Percentiles rank a stretch among this genome's conserved stretches.
Evolutionary conservation across 1,140 invertebrate genomes (phyloP).

Genomic region (Parapsyche elsis): DNA sequence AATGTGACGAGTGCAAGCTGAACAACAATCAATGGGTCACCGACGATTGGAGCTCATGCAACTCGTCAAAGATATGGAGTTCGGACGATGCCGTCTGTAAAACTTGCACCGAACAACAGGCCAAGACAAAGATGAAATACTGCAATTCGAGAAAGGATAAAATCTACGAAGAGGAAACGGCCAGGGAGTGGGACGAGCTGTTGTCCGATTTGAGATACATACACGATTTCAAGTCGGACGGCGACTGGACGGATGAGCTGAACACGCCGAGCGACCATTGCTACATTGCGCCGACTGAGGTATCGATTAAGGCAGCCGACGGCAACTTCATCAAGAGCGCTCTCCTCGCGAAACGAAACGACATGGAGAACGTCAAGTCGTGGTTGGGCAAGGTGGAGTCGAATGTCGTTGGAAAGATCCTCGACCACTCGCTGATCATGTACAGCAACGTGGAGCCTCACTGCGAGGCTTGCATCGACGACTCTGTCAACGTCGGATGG

Average conservation of each 20-base stretch:
- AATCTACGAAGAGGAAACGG: conserved; percentile 56
- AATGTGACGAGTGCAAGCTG: conserved; percentile 51
- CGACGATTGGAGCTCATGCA: conserved; percentile 38
- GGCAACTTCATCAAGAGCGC: conserved; percentile 52
- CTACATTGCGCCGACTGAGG: conserved; percentile 47
- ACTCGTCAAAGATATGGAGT: conserved; percentile 51
- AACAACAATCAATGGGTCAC: conserved; percentile 46
- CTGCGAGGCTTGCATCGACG: conserved; percentile 36
- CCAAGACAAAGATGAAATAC: conserved; percentile 44
- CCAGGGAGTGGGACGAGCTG: conserved; percentile 67
- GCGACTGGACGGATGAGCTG: conserved; percentile 48
- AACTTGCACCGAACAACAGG: conserved; percentile 55
- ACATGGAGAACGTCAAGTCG: not conserved
- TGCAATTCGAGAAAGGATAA: conserved; percentile 53
- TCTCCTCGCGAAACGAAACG: conserved; percentile 33
- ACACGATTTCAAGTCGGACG: conserved; percentile 58
- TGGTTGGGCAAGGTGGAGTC: conserved; percentile 29
- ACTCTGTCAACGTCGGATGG: conserved; percentile 34
- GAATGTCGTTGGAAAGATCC: conserved; percentile 48
- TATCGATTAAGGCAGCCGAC: conserved; percentile 47
- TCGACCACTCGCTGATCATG: conserved; percentile 57
- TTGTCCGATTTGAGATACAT: conserved; percentile 65
- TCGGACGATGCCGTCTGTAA: conserved; percentile 56
- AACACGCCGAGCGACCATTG: conserved; percentile 43
- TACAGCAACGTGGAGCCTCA: conserved; percentile 51